A percentile compares a stretch with the other conserved stretches of the same genome.
Evolutionary conservation across 2,113 vertebrate species (phyloP).

Genomic region (Sterrhoptilus dennistouni): DNA sequence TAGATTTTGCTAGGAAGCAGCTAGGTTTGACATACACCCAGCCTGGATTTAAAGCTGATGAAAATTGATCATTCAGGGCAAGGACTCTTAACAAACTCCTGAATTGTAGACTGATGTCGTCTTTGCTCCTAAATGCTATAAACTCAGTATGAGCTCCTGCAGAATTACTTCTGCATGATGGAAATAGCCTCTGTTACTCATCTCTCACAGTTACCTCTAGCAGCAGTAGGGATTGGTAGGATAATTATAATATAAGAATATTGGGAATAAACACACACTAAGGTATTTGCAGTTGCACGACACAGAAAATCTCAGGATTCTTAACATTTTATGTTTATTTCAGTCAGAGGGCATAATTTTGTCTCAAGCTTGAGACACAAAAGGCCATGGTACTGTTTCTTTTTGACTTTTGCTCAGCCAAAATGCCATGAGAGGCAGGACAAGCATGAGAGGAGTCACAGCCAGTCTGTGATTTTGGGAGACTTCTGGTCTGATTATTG

Average conservation of each 20-base stretch:
- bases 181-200: background rate
- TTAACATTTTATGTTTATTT: background rate
- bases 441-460: background rate
- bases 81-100: background rate
- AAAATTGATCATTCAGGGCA: background rate
- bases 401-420: background rate
- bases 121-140: background rate
- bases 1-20: background rate
- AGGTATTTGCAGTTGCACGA: background rate
- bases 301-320: background rate
- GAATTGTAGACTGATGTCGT: background rate
- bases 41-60: background rate
- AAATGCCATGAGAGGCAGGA: background rate
- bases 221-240: background rate
- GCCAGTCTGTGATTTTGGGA: background rate
- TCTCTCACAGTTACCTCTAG: background rate
- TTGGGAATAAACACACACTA: background rate
- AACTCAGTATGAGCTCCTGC: background rate
- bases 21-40: background rate
- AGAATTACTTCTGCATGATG: background rate
- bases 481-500: background rate
- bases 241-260: background rate
- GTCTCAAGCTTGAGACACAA: background rate
- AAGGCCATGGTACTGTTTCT: background rate
- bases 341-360: background rate